Evolutionary conservation across 1,140 invertebrate genomes (phyloP).

Genomic region (Plectus sambesii): DNA sequence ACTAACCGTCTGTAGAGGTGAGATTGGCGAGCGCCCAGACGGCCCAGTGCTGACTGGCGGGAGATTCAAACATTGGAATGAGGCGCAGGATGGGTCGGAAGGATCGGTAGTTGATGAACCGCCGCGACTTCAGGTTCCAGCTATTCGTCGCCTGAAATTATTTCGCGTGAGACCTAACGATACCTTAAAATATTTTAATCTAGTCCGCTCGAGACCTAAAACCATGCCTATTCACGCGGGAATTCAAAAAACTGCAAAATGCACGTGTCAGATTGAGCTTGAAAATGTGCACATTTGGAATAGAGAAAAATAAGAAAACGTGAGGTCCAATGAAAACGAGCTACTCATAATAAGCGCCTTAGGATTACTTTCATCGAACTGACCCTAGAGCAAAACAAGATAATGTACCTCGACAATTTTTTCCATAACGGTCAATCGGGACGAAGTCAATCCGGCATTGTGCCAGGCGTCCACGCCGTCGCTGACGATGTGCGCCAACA

Average conservation of each 20-base stretch:
- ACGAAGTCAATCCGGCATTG: constrained; percentile 56
- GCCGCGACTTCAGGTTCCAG: constrained; percentile 70
- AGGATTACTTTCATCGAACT: no score
- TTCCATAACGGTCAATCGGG: constrained; percentile 60
- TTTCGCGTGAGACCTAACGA: no score
- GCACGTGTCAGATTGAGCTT: no score
- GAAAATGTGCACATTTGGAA: no score
- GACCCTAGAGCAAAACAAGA: no score
- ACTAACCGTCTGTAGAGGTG: constrained; percentile 54
- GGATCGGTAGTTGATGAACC: constrained; percentile 87
- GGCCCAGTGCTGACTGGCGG: constrained; percentile 35
- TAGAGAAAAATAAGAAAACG: constrained; percentile 4
- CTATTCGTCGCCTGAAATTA: constrained; percentile 60
- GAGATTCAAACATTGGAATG: constrained; percentile 32
- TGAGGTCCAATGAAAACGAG: neutral
- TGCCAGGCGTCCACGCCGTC: constrained; percentile 75
- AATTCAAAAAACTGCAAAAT: no score
- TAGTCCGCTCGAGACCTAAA: no score
- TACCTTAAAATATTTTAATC: no score
- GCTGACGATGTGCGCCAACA: constrained; percentile 82
- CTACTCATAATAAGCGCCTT: no score
- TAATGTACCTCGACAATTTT: constrained; percentile 59
- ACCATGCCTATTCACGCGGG: no score
- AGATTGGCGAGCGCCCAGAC: constrained; percentile 90
- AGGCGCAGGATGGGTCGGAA: constrained; percentile 38